Base-by-base conservation (phyloP, 1,140 invertebrate species). In the Trichonephila clavata region DNA sequence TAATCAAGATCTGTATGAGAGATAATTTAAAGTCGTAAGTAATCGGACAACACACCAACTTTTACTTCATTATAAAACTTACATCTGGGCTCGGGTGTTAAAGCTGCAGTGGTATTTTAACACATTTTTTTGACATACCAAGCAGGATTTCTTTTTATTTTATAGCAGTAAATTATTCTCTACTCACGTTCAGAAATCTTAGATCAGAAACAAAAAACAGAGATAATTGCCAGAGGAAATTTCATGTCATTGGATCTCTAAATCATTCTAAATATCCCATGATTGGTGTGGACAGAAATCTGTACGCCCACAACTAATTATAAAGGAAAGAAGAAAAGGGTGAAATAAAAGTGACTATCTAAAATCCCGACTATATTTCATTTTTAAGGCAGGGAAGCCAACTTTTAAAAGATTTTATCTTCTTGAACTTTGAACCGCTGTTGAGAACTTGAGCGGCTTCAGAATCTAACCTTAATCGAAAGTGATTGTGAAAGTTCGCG, bases 361-460 rank as follows among this genome's bases (percentile, higher is more conserved):
- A 24, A 50, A 71, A 71, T 71, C 13, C 7, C 6, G 68, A 32
- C 13, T 27, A 24, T 71, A 71, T 71, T 65, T 13, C 32, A 27
- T 71, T 27, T 27, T 24, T 13, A 71, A 71, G 68, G 24, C 63
- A 27, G 16, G 24, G 27, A 71, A 71, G 16, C 27, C 13, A 71
- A 71, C 68, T 71, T 71, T 24, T 71, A 27, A 39, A 71, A 71
- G 68, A 71, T 71, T 10, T 27, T 71, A 71, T 71, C 68, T n/a
- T 10, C 16, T 71, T 71, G 68, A 71, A 71, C 68, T 71, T 71
- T 14, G 68, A 32, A 16, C 68, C 14, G 24, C 4, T 27, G n/a
- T 71, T 32, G 3, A 71, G 27, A 71, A 32, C 10, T 32, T 71
- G 16, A 71, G 24, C 68, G 24, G 68, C 68, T 32, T 16, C 2